A percentile compares a stretch with the other conserved stretches of the same genome.
Conservation (phyloP, 1,140 invertebrate genomes). For the Panulirus ornatus region DNA sequence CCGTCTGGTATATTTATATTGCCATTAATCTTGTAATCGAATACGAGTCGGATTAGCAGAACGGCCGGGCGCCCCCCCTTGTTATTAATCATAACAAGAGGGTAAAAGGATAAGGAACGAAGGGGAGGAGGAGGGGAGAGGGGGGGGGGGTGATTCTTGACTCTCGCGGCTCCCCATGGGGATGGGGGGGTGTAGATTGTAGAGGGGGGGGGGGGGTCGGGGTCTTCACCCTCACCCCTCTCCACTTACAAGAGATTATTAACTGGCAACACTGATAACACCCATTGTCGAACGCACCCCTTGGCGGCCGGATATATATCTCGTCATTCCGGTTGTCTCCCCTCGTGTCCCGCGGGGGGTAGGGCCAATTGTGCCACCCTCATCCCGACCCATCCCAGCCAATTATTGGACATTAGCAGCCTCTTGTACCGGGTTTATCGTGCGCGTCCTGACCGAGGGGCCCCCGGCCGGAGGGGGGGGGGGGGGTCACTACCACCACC, state of each 20-base stretch:
- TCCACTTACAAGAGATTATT: not conserved
- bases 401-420: constrained; percentile 6
- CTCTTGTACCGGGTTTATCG: constrained; percentile 8
- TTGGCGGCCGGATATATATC: not conserved
- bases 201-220: too few species aligned
- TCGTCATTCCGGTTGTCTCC: constrained; percentile 3
- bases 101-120: too few species aligned
- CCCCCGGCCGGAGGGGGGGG: too few species aligned
- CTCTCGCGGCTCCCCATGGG: too few species aligned
- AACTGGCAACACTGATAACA: constrained; percentile 9
- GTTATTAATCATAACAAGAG: constrained; percentile 9
- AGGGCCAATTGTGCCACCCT: constrained; percentile 1
- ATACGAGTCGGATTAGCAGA: not conserved
- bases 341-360: not conserved
- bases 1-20: constrained; percentile 6
- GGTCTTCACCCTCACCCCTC: not conserved
- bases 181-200: too few species aligned
- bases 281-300: not conserved
- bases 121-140: too few species aligned
- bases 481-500: too few species aligned
- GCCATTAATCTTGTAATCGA: not conserved
- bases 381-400: not conserved
- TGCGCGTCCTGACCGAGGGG: not conserved
- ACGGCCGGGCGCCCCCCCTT: not conserved
- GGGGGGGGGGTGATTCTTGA: not conserved